These are phyloP conservation scores for Zophobas atratus DNA, from an alignment of 1,140 invertebrate genomes.

Conservation along the genomic window DNA sequence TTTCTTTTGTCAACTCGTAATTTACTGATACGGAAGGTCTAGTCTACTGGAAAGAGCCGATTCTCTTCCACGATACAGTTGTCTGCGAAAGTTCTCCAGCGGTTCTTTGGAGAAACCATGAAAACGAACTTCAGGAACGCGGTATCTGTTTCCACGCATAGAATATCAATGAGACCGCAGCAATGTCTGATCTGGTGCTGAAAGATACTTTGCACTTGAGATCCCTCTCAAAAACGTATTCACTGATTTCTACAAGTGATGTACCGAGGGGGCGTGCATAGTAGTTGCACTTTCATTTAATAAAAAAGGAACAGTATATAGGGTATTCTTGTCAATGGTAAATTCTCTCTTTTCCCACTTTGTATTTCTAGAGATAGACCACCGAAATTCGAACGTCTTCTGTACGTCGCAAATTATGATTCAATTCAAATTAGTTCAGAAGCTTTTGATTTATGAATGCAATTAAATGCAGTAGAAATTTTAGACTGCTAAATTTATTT, in stretches of 20 bases:
- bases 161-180: slow-evolving; percentile 54
- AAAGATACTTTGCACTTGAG: slow-evolving; percentile 50
- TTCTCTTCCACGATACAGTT: slow-evolving; percentile 48
- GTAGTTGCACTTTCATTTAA: neutral
- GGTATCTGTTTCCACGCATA: slow-evolving; percentile 53
- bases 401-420: no score
- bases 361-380: no score
- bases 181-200: slow-evolving; percentile 32
- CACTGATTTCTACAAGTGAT: slow-evolving; percentile 40
- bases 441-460: no score
- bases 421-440: no score
- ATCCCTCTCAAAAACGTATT: slow-evolving; percentile 46
- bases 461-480: no score
- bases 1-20: slow-evolving; percentile 5
- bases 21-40: slow-evolving; percentile 15
- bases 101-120: slow-evolving; percentile 48
- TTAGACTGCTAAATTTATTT: no score
- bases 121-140: slow-evolving; percentile 50
- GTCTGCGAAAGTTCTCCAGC: slow-evolving; percentile 46
- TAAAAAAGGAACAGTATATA: neutral
- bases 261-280: slow-evolving; percentile 7
- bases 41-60: slow-evolving; percentile 5
- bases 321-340: no score
- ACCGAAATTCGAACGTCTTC: no score
- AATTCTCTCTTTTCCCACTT: no score